Base-by-base conservation (phyloP, 1,140 invertebrate genomes). In the Octopus sinensis region DNA sequence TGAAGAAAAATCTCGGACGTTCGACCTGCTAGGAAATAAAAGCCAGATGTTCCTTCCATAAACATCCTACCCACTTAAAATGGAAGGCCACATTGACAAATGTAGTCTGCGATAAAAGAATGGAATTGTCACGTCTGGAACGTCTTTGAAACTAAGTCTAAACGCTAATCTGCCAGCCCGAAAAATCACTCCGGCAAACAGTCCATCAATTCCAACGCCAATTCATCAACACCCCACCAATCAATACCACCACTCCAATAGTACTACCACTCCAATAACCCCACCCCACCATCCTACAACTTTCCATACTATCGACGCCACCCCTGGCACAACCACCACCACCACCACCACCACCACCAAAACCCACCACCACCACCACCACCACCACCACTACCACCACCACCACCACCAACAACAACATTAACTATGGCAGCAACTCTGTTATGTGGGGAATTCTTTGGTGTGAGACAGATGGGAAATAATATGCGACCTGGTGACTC, bases 141-240 rank as follows among this genome's bases (percentile, higher is more conserved):
- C 30, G 30, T 43, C 71, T 9, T 17, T 23, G 43, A 7, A 71
- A 23, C 53, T 62, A 51, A 23, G 51, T 17, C 71, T 30, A 23
- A 71, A 83, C 82, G 53, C 76, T 81, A 76, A 76, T 53, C 79
- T 62, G n/a, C 80, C 76, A 12, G 43, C 56, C 84, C 82, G 23
- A 53, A 84, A 73, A 73, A 53, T 76, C 56, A 80, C 56, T 51
- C 30, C 17, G 0, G 6, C 51, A 5, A 17, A 71, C 78, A n/a
- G 23, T 51, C 62, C 54, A 53, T 53, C 71, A 17, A 52, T 62
- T 83, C 62, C 54, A 6, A 56, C 76, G 51, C 83, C 54, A 54
- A 10, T 79, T n/a, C 73, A 53, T 82, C 78, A 54, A 56, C 54
- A 56, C 75, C 6, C 51, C 53, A 43, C 30, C 30, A 43, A 43